Percentiles rank a stretch among this genome's conserved stretches.
These are phyloP conservation scores for Lophius piscatorius DNA, from an alignment of 2,113 vertebrate species.

Conservation along the genomic window DNA sequence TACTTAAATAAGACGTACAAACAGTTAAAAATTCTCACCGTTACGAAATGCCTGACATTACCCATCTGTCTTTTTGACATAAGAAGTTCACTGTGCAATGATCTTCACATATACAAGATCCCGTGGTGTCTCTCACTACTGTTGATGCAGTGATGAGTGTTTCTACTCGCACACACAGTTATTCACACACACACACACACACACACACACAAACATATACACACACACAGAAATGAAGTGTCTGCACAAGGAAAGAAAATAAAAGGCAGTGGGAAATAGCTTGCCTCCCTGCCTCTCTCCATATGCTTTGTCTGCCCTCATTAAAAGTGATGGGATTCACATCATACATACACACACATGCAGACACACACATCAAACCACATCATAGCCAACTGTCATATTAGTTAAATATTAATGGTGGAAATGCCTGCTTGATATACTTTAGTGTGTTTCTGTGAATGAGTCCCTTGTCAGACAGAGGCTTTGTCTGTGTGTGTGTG, in stretches of 20 bases:
- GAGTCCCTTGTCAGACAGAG: no score
- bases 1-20: conserved; percentile 25
- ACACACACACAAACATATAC: conserved; percentile 8
- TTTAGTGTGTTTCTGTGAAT: no score
- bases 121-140: neutral
- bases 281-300: conserved; percentile 52
- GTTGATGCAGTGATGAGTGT: conserved; percentile 13
- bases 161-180: no score
- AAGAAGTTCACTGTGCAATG: conserved; percentile 11
- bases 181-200: conserved; percentile 2
- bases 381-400: no score
- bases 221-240: conserved; percentile 11
- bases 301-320: conserved; percentile 74
- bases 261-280: conserved; percentile 40
- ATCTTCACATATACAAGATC: conserved; percentile 19
- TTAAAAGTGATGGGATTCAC: conserved; percentile 78
- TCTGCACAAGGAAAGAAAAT: conserved; percentile 39
- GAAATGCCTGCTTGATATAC: no score
- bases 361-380: conserved; percentile 4
- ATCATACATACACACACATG: conserved; percentile 49
- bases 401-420: no score
- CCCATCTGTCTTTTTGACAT: conserved; percentile 67
- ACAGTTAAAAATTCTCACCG: conserved; percentile 33
- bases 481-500: no score
- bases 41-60: conserved; percentile 49